Percentiles rank a stretch among this genome's conserved stretches.
Conservation (phyloP, 2,113 vertebrate genomes). For the Aramus guarauna region DNA sequence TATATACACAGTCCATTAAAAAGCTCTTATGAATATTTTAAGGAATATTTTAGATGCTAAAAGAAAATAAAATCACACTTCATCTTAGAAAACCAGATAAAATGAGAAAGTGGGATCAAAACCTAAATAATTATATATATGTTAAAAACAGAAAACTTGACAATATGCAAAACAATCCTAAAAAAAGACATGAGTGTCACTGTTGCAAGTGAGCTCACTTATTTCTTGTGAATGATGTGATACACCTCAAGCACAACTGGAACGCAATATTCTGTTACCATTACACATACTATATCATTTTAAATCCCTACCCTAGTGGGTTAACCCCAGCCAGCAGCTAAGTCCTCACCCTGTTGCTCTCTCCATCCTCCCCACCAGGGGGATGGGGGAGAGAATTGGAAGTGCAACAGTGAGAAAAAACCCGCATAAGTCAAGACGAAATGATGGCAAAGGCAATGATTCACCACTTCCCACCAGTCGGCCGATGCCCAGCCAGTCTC, state of each 20-base stretch:
- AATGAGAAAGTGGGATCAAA: neutral
- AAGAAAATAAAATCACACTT: neutral
- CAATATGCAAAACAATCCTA: neutral
- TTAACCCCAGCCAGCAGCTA: neutral
- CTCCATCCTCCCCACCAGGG: neutral
- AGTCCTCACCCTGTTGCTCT: neutral
- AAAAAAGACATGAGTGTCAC: neutral
- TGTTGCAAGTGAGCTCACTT: neutral
- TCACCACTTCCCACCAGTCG: neutral
- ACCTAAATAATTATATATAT: neutral
- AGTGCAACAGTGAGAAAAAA: neutral
- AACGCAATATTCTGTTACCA: neutral
- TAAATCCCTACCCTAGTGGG: fast-evolving
- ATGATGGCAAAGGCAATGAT: neutral
- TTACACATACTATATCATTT: neutral
- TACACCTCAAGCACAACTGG: neutral
- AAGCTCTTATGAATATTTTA: neutral
- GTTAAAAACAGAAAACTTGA: neutral
- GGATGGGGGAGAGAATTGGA: neutral
- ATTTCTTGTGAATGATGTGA: neutral
- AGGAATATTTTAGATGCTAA: neutral
- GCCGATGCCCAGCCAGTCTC: neutral
- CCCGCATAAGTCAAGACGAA: neutral
- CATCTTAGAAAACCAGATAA: neutral
- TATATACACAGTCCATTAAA: neutral